phyloP scores from a whole-genome alignment of 1,140 invertebrate species.

The Calosoma granatense region DNA sequence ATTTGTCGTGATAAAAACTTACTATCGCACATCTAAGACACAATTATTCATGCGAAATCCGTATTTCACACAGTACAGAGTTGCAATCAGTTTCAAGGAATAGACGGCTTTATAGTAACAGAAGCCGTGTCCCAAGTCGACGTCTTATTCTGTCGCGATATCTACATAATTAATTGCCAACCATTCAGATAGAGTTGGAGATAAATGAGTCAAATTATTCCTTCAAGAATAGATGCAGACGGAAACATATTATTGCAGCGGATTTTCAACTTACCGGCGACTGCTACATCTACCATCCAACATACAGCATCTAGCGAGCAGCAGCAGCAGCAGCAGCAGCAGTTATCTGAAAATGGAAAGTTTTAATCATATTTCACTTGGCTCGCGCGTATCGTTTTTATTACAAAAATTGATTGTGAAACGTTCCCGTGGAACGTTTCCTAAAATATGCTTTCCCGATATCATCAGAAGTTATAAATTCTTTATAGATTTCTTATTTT shows the following conservation, averaged over 20 bases:
- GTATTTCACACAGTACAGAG: neutral
- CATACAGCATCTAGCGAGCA: too few species aligned
- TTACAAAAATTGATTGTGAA: neutral
- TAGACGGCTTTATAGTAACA: neutral
- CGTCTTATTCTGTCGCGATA: neutral
- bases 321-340: too few species aligned
- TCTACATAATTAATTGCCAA: constrained; percentile 1
- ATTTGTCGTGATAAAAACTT: neutral
- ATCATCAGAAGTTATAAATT: neutral
- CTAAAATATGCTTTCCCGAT: neutral
- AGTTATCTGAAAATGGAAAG: neutral
- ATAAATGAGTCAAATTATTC: neutral
- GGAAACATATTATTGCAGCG: neutral
- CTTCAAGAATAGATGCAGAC: neutral
- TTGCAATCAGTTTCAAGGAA: neutral
- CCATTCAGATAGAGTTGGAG: neutral
- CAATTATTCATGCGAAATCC: neutral
- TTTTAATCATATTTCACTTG: neutral
- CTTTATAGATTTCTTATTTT: neutral
- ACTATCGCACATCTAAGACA: neutral
- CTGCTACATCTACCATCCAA: too few species aligned
- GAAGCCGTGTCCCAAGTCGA: neutral
- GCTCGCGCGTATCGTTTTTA: neutral
- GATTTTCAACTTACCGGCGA: neutral
- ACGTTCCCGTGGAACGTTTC: too few species aligned